phyloP scores from a whole-genome alignment of 2,113 vertebrate species.

The Tringa solitaria region DNA sequence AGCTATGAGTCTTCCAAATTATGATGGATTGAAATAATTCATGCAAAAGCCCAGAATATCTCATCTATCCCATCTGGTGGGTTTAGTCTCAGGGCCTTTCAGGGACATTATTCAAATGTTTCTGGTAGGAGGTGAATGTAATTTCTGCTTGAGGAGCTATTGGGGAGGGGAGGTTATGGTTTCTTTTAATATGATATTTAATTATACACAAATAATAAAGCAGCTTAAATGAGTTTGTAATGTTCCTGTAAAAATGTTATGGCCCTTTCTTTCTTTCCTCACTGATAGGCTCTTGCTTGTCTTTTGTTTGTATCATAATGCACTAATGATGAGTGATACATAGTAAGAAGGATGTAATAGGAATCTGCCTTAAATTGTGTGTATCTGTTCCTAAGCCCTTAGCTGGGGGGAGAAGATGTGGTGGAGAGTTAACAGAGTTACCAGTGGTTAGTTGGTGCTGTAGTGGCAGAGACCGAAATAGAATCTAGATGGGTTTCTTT shows the following conservation, averaged over 20 bases:
- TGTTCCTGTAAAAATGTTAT: background rate
- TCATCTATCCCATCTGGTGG: slow-evolving; percentile 47
- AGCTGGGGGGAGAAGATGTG: background rate
- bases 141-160: slow-evolving; percentile 26
- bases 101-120: slow-evolving; percentile 35
- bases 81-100: slow-evolving; percentile 35
- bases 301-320: background rate
- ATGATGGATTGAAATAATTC: slow-evolving; percentile 65
- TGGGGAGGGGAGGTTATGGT: background rate
- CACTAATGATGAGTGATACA: background rate
- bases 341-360: background rate
- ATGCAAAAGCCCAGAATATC: slow-evolving; percentile 38
- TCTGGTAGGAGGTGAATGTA: slow-evolving; percentile 21
- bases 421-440: background rate
- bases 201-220: slow-evolving; percentile 33
- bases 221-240: background rate
- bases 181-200: slow-evolving; percentile 53
- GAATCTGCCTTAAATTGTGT: background rate
- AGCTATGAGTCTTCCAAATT: slow-evolving; percentile 50
- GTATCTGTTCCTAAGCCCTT: background rate
- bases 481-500: background rate
- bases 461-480: background rate
- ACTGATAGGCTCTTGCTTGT: background rate
- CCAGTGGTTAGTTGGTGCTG: background rate
- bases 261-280: background rate